Conservation (phyloP, 2,113 vertebrate genomes). For the Heterocephalus glaber region DNA sequence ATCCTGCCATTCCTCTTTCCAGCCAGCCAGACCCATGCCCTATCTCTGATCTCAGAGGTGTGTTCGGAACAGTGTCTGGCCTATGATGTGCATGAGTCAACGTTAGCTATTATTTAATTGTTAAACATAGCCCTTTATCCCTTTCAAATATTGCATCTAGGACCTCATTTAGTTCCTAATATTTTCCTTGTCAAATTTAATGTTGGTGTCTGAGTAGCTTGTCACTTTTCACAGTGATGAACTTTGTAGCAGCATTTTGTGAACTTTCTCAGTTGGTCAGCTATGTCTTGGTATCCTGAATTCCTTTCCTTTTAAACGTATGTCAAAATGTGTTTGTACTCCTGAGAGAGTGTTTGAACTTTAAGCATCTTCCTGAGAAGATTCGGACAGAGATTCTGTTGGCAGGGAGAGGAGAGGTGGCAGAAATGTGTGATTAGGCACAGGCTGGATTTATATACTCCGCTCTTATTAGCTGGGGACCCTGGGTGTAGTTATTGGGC, state of each 20-base stretch:
- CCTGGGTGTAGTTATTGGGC: too few relatives aligned
- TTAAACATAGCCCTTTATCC: too few relatives aligned
- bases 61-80: neutral
- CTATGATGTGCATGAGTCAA: too few relatives aligned
- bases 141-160: neutral
- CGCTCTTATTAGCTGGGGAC: neutral
- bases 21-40: too few relatives aligned
- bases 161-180: neutral
- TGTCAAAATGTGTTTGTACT: neutral
- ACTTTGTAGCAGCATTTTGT: neutral
- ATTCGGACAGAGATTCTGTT: neutral
- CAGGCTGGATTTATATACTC: neutral
- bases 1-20: too few relatives aligned
- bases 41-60: too few relatives aligned
- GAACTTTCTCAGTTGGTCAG: neutral
- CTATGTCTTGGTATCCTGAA: neutral
- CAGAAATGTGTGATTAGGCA: neutral
- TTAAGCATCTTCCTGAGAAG: too few relatives aligned
- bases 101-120: too few relatives aligned
- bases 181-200: neutral
- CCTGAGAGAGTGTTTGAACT: neutral
- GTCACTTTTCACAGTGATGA: neutral
- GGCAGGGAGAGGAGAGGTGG: neutral
- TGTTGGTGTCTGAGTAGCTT: neutral
- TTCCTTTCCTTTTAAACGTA: neutral